Evolutionary conservation across 2,888 invertebrate genomes (phyloP), one percentile per base, ranked within the genome.

Genomic region (Poecilus cupreus): DNA sequence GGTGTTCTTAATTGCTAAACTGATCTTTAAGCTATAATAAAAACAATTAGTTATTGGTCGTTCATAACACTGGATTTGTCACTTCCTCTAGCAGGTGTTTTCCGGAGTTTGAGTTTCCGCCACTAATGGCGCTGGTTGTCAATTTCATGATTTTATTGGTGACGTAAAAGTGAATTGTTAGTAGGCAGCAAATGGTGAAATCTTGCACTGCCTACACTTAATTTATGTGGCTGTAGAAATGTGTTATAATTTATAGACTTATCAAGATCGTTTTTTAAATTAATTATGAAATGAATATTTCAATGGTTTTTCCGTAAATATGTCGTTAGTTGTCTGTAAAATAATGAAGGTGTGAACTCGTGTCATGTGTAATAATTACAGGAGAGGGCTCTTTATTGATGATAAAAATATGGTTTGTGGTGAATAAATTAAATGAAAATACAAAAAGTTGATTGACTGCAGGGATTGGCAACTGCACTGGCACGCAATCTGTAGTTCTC

Each of bases 1-100:
- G 46, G 72, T 72, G 72, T 72, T 20, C 22, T 72, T 72, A 72
- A 72, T 72, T 72, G 46, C 43, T 46, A 18, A 8, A n/a, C 22
- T 72, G 16, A 11, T 72, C 64, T 68, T 68, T 68, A 60, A 60
- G n/a, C 26, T 39, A 39, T 39, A 43, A 43, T 72, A 72, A 72
- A 72, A 72, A 72, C 10, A n/a, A n/a, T 37, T 37, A 20, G 37
- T 68, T 68, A 68, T 68, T 68, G 64, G 32, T 37, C 64, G 37
- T 68, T 68, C 8, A 20, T 37, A 20, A 68, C 64, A 37, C 18
- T 37, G 2, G 37, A 32, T 18, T 32, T 64, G 64, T 68, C 64
- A 68, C 39, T 68, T 68, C 64, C 64, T 68, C 32, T 18, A 10
- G 64, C 64, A 68, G 39, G 1, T 68, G 64, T 68, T 68, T 68